These are phyloP conservation scores for Halcyon senegalensis DNA, from an alignment of 2,113 vertebrate species.

Conservation along the genomic window DNA sequence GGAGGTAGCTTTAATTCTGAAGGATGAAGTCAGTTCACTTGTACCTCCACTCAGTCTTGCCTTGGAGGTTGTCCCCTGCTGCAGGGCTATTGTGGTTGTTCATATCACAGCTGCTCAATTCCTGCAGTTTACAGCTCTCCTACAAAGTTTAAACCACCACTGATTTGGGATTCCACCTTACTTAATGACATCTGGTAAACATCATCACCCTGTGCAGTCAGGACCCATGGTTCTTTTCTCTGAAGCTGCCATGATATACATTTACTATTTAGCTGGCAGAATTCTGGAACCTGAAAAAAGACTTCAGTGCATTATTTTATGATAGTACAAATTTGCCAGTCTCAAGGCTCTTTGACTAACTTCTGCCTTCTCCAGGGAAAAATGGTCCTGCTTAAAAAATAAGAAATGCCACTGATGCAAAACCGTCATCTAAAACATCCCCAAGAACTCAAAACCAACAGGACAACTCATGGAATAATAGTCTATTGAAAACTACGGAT, in stretches of 20 bases:
- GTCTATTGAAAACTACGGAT: slow-evolving; percentile 12
- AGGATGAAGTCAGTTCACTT: not conserved
- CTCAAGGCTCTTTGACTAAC: not conserved
- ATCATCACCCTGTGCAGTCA: not conserved
- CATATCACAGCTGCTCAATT: not conserved
- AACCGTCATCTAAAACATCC: not conserved
- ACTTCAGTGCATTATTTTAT: not conserved
- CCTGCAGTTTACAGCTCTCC: not conserved
- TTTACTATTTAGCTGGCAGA: not conserved
- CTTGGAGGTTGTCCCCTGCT: not conserved
- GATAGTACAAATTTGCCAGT: not conserved
- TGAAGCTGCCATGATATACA: not conserved
- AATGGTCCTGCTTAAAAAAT: not conserved
- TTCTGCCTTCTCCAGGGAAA: slow-evolving; percentile 3
- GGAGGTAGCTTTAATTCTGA: not conserved
- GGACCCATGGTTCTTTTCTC: not conserved
- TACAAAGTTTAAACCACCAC: not conserved
- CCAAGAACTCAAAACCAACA: not conserved
- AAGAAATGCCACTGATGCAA: slow-evolving; percentile 7
- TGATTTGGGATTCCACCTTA: not conserved
- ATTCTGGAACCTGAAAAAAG: not conserved
- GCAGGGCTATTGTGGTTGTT: not conserved
- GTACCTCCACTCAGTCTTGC: not conserved
- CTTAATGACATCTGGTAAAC: not conserved
- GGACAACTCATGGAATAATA: not conserved